These are phyloP conservation scores for Epinephelus coioides DNA, from an alignment of 2,797 vertebrate genomes.

Conservation along the genomic window DNA sequence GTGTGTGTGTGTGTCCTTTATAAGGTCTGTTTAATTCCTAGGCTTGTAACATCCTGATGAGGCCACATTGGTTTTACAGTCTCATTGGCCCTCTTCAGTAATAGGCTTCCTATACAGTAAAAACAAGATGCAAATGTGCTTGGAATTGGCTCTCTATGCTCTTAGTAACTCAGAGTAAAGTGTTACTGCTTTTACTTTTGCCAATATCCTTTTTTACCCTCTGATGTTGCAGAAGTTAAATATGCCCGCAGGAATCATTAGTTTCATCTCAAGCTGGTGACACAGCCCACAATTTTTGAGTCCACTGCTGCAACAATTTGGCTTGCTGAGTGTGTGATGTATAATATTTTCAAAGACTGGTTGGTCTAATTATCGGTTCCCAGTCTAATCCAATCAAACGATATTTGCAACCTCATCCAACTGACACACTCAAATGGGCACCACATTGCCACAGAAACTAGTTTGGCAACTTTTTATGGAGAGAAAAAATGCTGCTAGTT, in stretches of 20 bases:
- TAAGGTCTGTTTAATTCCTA: not conserved
- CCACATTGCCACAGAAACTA: constrained; percentile 15
- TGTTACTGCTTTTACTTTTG: constrained; percentile 8
- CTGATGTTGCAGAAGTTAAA: constrained; percentile 18
- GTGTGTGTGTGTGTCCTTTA: not conserved
- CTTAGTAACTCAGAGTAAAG: constrained; percentile 21
- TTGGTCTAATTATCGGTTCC: constrained; percentile 46
- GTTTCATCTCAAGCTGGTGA: constrained; percentile 38
- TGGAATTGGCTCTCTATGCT: not conserved
- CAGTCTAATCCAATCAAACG: constrained; percentile 47
- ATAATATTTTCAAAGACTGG: constrained; percentile 41
- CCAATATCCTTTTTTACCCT: not conserved
- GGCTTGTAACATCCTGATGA: not conserved
- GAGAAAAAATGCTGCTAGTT: constrained; percentile 2
- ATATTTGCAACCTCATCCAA: constrained; percentile 24
- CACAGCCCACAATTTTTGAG: constrained; percentile 12
- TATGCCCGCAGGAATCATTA: constrained; percentile 41
- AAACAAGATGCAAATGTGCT: constrained; percentile 10
- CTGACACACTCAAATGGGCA: constrained; percentile 19
- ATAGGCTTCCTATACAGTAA: not conserved
- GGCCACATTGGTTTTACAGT: not conserved
- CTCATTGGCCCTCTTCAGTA: not conserved
- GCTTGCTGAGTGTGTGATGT: constrained; percentile 38
- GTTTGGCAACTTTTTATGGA: not conserved
- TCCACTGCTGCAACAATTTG: constrained; percentile 34